Base-by-base conservation (phyloP, 2,797 vertebrate genomes). In the Myotis myotis region DNA sequence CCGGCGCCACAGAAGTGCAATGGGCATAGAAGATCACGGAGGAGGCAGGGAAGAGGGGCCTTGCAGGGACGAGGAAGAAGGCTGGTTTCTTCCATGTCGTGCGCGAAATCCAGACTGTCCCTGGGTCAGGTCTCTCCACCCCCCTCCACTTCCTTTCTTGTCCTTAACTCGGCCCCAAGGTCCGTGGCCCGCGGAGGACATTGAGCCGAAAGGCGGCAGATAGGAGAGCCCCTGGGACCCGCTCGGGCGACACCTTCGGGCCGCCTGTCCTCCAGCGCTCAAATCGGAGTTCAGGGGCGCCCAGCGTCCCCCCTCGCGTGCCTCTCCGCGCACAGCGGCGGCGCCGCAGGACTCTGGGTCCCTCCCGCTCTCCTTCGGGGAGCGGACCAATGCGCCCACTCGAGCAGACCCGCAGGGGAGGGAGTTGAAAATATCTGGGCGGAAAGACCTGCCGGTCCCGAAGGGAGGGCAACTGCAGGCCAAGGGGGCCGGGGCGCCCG, bases 401-500 rank as follows among this genome's bases (percentile, higher is more conserved):
- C n/a, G 0, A 19, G 84, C 30, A 13, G 41, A 23, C 38, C 38
- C 1, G 12, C 20, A 4, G 51, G 28, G 66, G 33, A 28, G 8
- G 82, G 16, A 91, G 81, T 84, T 79, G 41, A 38, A 78, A 74
- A 47, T 16, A n/a, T 36, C 62, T 2, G 51, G 15, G 15, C 66
- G 16, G 71, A 64, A 70, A 84, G 9, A 16, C 41, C 86, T 22
- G 76, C 44, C 38, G 0, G 33, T 47, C 36, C 82, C 91, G 25
- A 62, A 49, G 64, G 78, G 16, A 17, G 4, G 44, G 9, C 25
- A 38, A 17, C 53, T 3, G 16, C 28, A 55, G 49, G 93, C 64
- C 49, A 0, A n/a, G 20, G n/a, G 30, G 2, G 0, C 41, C 4
- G 2, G 30, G 25, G 28, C 7, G 70, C 49, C 13, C 1, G 7